Conservation (phyloP, 1,140 invertebrate genomes). For the Papilio glaucus region DNA sequence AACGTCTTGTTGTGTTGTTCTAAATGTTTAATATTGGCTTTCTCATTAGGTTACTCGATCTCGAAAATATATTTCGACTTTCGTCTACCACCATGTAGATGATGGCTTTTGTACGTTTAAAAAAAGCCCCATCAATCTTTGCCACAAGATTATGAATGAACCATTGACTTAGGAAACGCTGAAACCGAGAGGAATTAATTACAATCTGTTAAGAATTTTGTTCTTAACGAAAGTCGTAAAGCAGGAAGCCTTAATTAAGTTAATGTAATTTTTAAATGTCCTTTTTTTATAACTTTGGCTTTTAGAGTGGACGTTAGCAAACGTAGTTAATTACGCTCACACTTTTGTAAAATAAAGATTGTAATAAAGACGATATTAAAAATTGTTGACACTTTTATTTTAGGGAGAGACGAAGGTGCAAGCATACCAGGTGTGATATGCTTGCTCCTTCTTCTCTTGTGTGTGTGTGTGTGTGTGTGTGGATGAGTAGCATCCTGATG, state of each 20-base stretch:
- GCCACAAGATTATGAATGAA: neutral
- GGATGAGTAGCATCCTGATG: too few species aligned
- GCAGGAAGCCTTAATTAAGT: conserved; percentile 19
- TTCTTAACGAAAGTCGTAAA: conserved; percentile 23
- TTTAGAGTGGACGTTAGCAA: conserved; percentile 14
- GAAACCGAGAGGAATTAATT: neutral
- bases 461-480: too few species aligned
- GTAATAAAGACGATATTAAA: neutral
- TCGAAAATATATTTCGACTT: too few species aligned
- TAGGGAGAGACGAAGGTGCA: too few species aligned
- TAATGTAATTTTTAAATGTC: conserved; percentile 22
- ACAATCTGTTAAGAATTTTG: conserved; percentile 22
- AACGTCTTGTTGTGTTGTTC: too few species aligned
- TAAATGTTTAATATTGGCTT: too few species aligned
- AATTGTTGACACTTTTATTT: too few species aligned
- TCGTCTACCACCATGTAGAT: too few species aligned
- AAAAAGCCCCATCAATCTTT: neutral
- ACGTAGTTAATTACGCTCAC: conserved; percentile 5
- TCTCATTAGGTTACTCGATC: too few species aligned
- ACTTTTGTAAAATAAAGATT: neutral
- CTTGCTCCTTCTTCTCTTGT: too few species aligned
- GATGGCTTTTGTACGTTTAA: neutral
- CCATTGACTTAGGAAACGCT: neutral
- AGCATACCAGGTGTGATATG: too few species aligned
- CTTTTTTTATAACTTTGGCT: conserved; percentile 12